These are phyloP conservation scores for Menidia menidia DNA, from an alignment of 2,797 vertebrate species.

Conservation along the genomic window DNA sequence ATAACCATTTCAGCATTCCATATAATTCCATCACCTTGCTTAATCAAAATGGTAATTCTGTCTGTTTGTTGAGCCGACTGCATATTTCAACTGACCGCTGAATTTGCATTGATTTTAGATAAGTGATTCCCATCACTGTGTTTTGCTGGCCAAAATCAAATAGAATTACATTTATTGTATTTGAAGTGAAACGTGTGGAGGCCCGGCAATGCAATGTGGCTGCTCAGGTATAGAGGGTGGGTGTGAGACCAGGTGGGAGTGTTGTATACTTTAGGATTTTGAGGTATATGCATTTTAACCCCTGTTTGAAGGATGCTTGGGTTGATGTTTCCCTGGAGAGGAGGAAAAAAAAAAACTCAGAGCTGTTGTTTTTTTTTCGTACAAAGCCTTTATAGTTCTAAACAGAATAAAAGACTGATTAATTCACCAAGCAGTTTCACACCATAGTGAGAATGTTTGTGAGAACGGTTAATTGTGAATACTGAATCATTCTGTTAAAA, in stretches of 20 bases:
- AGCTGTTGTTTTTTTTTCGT: background rate
- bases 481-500: slow-evolving; percentile 1
- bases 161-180: background rate
- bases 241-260: slow-evolving; percentile 11
- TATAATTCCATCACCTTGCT: background rate
- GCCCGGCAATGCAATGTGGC: background rate
- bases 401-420: background rate
- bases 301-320: slow-evolving; percentile 36
- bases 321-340: background rate
- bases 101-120: background rate
- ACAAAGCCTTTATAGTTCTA: slow-evolving; percentile 4
- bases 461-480: background rate
- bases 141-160: background rate
- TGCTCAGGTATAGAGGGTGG: slow-evolving; percentile 5
- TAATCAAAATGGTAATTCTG: background rate
- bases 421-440: slow-evolving; percentile 13
- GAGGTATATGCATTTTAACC: slow-evolving; percentile 17
- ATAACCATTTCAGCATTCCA: background rate
- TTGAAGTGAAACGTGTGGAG: slow-evolving; percentile 4
- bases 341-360: background rate
- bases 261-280: slow-evolving; percentile 21
- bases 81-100: background rate
- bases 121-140: background rate
- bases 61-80: background rate
- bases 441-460: background rate